Evolutionary conservation across 2,888 invertebrate genomes (phyloP), one percentile per base, ranked within the genome.

Genomic region (Geophilus truncorum): DNA sequence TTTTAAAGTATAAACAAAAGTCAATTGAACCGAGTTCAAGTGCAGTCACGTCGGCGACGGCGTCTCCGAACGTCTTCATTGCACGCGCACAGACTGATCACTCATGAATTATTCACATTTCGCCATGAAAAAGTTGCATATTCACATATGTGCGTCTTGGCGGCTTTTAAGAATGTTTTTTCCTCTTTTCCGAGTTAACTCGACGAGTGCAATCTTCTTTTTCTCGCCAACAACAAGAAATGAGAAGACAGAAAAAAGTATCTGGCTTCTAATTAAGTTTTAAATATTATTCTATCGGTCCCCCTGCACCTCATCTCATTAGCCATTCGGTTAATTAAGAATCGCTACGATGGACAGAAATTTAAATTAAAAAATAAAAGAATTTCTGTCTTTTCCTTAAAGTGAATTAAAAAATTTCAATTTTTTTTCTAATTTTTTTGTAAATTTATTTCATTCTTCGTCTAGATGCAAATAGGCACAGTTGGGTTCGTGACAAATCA

Each of bases 241-340:
- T n/a, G 21, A 62, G 21, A 62, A 62, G 4, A 0, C 1, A 23
- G n/a, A 70, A 70, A 70, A 70, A 70, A 70, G 15, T 28, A 28
- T 70, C 25, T n/a, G 12, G 25, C 70, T 70, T 70, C 70, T 70
- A 70, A 70, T 70, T 70, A 70, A 70, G 70, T 70, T 70, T 70
- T 70, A 70, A 70, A 70, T 70, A 70, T 70, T 70, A 70, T 70
- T 70, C 70, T 28, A 70, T 70, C 70, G 70, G 70, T 70, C 70
- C 70, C 70, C 25, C 70, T 28, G 70, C 70, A 70, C 70, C 70
- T 70, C 70, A 70, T 70, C 70, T 70, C 70, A 70, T 70, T 70
- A 70, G 25, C 12, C 28, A 70, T 70, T 70, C 70, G 70, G 70
- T 70, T 70, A 70, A 70, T 70, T 70, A 70, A 70, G 70, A 70